phyloP scores from a whole-genome alignment of 2,113 vertebrate genomes.

The Gracilinanus agilis region DNA sequence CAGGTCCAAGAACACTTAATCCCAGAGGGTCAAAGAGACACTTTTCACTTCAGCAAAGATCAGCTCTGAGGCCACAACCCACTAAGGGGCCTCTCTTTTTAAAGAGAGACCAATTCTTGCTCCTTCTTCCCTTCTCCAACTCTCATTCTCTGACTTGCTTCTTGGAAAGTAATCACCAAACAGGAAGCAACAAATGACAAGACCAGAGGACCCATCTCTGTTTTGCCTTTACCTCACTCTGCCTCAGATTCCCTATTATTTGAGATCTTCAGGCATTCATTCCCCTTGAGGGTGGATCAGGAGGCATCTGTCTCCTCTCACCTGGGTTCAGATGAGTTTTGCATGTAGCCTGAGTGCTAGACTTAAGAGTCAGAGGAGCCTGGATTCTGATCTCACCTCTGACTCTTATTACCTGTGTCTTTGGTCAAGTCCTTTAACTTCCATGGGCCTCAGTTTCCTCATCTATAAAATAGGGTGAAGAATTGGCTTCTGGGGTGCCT shows the following conservation, averaged over 20 bases:
- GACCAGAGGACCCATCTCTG: not conserved
- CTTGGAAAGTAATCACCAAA: not conserved
- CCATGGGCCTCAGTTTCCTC: not conserved
- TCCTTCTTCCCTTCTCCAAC: not conserved
- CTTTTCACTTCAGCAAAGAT: not conserved
- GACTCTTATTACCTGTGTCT: not conserved
- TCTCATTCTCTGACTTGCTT: not conserved
- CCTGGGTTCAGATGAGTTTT: not conserved
- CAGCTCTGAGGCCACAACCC: not conserved
- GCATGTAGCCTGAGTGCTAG: not conserved
- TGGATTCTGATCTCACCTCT: not conserved
- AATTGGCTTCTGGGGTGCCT: not conserved
- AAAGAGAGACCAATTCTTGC: not conserved
- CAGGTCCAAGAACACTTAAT: conserved; percentile 23
- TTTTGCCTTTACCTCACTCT: not conserved
- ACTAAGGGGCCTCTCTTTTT: not conserved
- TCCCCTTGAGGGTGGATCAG: not conserved
- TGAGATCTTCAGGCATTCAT: not conserved
- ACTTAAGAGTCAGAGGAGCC: not conserved
- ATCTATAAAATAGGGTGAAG: not conserved
- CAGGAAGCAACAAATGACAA: not conserved
- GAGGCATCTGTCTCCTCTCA: not conserved
- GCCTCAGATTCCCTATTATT: not conserved
- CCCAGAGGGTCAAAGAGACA: conserved; percentile 11
- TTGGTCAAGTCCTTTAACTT: not conserved